These are phyloP conservation scores for Protobothrops mucrosquamatus DNA, from an alignment of 2,113 vertebrate species.

Conservation along the genomic window DNA sequence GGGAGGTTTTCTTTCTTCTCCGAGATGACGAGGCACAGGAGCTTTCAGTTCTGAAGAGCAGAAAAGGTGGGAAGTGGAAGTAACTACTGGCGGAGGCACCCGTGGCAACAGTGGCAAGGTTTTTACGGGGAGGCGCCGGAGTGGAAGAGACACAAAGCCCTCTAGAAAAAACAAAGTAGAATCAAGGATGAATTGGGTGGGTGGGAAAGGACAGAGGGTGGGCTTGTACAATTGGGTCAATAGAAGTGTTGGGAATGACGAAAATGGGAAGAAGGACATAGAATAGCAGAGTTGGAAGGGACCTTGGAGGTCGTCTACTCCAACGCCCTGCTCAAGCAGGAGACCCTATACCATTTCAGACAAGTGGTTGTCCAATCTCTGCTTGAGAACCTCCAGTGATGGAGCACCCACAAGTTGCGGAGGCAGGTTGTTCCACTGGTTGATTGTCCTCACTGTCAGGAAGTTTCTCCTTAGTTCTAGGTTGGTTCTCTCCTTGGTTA, in stretches of 20 bases:
- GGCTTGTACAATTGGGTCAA: no score
- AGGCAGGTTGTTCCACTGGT: no score
- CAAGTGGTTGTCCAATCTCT: no score
- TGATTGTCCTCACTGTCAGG: no score
- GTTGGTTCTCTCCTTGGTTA: no score
- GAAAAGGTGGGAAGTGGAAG: not conserved
- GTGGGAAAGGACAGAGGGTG: not conserved
- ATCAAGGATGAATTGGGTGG: not conserved
- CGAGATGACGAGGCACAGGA: not conserved
- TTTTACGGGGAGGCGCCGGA: not conserved
- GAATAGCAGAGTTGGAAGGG: not conserved
- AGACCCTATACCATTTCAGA: no score
- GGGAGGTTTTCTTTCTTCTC: not conserved
- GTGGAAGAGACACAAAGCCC: not conserved
- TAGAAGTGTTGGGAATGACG: not conserved
- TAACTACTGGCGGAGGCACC: not conserved
- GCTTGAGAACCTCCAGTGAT: no score
- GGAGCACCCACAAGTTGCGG: no score
- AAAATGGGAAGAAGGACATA: not conserved
- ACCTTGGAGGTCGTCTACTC: not conserved
- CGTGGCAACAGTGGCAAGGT: no score
- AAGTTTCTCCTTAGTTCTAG: no score
- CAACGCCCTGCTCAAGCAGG: no score
- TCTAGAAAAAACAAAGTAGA: not conserved
- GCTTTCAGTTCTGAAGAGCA: not conserved